Percentiles rank a stretch among this genome's conserved stretches.
phyloP scores from a whole-genome alignment of 2,888 invertebrate genomes.

The Choristoneura rosaceana region DNA sequence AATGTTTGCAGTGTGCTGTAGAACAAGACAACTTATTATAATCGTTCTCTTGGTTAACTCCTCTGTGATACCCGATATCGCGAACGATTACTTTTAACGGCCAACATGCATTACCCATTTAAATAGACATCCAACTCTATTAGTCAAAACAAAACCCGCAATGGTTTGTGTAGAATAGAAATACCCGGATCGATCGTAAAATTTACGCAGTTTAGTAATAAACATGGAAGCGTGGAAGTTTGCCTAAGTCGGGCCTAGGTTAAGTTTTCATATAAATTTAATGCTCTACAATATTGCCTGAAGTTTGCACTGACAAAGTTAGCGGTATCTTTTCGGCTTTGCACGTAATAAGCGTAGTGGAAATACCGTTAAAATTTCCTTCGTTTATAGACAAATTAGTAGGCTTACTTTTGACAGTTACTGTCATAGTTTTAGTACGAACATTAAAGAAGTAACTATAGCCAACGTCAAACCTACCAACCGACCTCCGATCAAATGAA shows the following conservation, averaged over 20 bases:
- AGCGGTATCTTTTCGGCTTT: slow-evolving; percentile 46
- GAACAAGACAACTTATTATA: too few species aligned
- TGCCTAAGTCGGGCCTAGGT: slow-evolving; percentile 49
- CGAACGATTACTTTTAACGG: background rate
- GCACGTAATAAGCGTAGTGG: slow-evolving; percentile 44
- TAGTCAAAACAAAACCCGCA: background rate
- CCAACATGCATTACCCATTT: slow-evolving; percentile 3
- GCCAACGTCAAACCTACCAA: too few species aligned
- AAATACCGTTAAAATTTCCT: slow-evolving; percentile 29
- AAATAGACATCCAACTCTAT: background rate
- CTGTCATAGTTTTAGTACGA: too few species aligned
- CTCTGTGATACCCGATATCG: slow-evolving; percentile 37
- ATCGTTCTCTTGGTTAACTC: too few species aligned
- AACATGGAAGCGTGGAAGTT: slow-evolving; percentile 51
- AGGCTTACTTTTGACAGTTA: background rate
- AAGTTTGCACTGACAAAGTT: slow-evolving; percentile 50
- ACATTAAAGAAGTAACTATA: too few species aligned
- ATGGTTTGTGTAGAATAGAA: slow-evolving; percentile 35
- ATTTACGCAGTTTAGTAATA: slow-evolving; percentile 52
- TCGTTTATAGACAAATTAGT: slow-evolving; percentile 10
- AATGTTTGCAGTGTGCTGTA: too few species aligned
- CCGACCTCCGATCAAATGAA: too few species aligned
- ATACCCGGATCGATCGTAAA: slow-evolving; percentile 45
- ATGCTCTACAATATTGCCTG: slow-evolving; percentile 54
- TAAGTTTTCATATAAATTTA: slow-evolving; percentile 69